Percentiles rank a stretch among this genome's conserved stretches.
These are phyloP conservation scores for Agraylea sexmaculata DNA, from an alignment of 1,140 invertebrate genomes.

Conservation along the genomic window DNA sequence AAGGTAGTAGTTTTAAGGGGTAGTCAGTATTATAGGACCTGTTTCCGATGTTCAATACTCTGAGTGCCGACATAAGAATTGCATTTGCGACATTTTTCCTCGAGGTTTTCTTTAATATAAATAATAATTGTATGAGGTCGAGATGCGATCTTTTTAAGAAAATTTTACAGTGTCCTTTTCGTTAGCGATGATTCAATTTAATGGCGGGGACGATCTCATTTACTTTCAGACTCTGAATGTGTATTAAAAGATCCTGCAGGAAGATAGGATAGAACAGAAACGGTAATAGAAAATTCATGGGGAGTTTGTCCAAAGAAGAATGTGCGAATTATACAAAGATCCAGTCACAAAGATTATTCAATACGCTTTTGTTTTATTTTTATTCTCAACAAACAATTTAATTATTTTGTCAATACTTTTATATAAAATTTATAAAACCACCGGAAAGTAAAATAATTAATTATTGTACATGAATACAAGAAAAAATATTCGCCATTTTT, in stretches of 20 bases:
- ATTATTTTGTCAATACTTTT: too few relatives aligned
- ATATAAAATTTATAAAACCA: too few relatives aligned
- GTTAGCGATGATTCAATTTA: background rate
- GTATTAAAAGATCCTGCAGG: conserved; percentile 20
- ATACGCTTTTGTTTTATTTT: too few relatives aligned
- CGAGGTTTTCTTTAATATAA: background rate
- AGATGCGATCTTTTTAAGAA: background rate
- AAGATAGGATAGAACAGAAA: conserved; percentile 19
- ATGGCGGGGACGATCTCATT: background rate
- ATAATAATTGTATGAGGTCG: background rate
- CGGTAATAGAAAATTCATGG: conserved; percentile 13
- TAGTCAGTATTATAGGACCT: too few relatives aligned
- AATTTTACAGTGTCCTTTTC: conserved; percentile 1
- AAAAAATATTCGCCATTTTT: too few relatives aligned
- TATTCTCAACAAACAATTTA: too few relatives aligned
- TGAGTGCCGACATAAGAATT: conserved; percentile 17
- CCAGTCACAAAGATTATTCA: too few relatives aligned
- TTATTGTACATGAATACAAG: too few relatives aligned
- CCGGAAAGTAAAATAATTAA: too few relatives aligned
- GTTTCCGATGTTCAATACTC: conserved; percentile 8
- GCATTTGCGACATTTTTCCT: conserved; percentile 18
- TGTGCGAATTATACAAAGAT: conserved; percentile 21
- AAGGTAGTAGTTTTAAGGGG: conserved; percentile 8
- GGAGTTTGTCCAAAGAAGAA: conserved; percentile 15
- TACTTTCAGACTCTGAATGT: conserved; percentile 12